A percentile compares a stretch with the other conserved stretches of the same genome.
These are phyloP conservation scores for Perdita meconis DNA, from an alignment of 2,888 invertebrate genomes.

Conservation along the genomic window DNA sequence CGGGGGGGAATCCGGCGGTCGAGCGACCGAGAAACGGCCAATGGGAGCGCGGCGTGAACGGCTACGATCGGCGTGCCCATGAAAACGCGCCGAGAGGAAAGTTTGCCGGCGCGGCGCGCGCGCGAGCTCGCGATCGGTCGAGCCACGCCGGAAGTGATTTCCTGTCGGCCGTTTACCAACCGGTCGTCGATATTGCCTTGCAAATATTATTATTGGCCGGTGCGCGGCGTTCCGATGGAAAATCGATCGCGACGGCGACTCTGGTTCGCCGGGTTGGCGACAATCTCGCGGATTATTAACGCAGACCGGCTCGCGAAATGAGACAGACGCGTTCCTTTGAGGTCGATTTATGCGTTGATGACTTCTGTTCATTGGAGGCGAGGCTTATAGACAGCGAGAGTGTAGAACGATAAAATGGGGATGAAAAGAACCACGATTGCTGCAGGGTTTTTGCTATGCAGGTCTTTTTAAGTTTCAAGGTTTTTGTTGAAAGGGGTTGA, in stretches of 20 bases:
- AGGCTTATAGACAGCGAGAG: no score
- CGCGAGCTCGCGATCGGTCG: slow-evolving; percentile 10
- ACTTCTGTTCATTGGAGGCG: no score
- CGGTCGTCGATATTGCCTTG: slow-evolving; percentile 37
- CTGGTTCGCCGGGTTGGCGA: no score
- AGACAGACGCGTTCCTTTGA: no score
- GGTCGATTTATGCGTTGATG: no score
- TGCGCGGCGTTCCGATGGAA: not conserved
- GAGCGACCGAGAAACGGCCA: slow-evolving; percentile 23
- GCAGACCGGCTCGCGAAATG: no score
- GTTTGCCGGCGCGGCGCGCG: slow-evolving; percentile 7
- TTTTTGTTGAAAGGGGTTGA: no score
- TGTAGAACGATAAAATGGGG: no score
- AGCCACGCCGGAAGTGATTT: slow-evolving; percentile 56
- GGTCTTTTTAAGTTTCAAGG: no score
- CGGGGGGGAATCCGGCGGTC: slow-evolving; percentile 2
- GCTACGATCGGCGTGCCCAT: slow-evolving; percentile 28
- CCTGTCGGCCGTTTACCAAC: slow-evolving; percentile 51
- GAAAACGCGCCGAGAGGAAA: slow-evolving; percentile 56
- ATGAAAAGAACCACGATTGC: no score
- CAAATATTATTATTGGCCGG: slow-evolving; percentile 39
- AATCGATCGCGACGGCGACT: not conserved
- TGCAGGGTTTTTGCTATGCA: no score
- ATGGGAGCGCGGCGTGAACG: slow-evolving; percentile 14
- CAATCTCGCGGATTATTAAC: no score